Percentiles rank a stretch among this genome's conserved stretches.
These are phyloP conservation scores for Eulemur rufifrons DNA, from an alignment of 2,113 vertebrate genomes.

Conservation along the genomic window DNA sequence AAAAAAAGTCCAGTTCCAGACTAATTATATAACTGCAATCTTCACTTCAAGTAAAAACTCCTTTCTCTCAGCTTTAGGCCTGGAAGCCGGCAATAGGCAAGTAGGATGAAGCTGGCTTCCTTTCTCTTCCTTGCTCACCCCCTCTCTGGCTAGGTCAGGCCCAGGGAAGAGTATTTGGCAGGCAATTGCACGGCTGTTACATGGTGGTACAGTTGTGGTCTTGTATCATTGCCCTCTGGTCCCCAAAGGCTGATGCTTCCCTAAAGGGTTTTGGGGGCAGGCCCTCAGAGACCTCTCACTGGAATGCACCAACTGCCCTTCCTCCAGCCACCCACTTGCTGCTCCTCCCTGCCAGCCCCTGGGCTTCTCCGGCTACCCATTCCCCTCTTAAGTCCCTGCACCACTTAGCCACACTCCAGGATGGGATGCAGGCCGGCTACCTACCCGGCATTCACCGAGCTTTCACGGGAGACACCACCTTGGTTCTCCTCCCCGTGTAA, in stretches of 20 bases:
- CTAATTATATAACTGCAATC: background rate
- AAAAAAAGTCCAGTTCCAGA: background rate
- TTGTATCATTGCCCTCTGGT: background rate
- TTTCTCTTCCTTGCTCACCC: background rate
- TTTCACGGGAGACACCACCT: no score
- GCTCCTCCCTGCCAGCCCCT: background rate
- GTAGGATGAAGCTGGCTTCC: background rate
- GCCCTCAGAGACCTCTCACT: background rate
- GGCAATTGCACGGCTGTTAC: background rate
- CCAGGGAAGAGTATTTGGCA: background rate
- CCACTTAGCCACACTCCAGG: no score
- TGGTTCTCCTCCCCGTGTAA: background rate
- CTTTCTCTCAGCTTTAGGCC: background rate
- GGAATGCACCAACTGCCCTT: background rate
- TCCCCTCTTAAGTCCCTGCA: background rate
- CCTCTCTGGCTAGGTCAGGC: background rate
- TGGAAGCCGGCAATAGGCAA: background rate
- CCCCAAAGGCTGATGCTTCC: background rate
- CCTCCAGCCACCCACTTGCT: background rate
- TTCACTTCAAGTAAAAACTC: background rate
- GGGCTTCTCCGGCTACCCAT: no score
- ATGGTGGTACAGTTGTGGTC: background rate
- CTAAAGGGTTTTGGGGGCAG: background rate
- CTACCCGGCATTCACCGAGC: background rate
- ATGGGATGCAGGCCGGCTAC: accelerated